phyloP scores from a whole-genome alignment of 30 jellyfish, hydroid and myxozoan genomes.

The Turritopsis rubra region DNA sequence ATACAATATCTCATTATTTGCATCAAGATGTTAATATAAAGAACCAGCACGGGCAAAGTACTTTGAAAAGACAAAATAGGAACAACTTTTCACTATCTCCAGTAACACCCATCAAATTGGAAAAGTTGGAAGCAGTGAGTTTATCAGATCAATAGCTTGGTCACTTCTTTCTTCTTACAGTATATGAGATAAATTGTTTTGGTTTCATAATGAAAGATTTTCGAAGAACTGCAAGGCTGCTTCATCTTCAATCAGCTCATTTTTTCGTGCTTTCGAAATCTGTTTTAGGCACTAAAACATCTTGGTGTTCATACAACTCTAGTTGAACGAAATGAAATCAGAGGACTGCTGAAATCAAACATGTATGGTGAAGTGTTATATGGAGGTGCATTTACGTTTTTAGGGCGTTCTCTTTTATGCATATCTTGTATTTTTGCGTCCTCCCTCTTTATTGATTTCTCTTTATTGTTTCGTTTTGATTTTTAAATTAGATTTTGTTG shows the following conservation, averaged over 20 bases:
- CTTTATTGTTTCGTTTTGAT: neutral
- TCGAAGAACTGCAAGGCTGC: neutral
- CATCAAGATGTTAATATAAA: slow-evolving; percentile 46
- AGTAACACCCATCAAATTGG: slow-evolving; percentile 50
- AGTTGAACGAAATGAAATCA: slow-evolving; percentile 36
- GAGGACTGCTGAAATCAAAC: slow-evolving; percentile 30
- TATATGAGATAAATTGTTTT: neutral
- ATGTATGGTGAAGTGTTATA: slow-evolving; percentile 44
- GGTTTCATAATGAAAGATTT: neutral
- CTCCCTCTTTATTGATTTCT: neutral
- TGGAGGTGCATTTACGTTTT: slow-evolving; percentile 50
- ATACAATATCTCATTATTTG: slow-evolving; percentile 55
- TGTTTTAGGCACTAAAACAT: slow-evolving; percentile 51
- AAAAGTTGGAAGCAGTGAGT: slow-evolving; percentile 72
- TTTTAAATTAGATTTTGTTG: slow-evolving; percentile 47
- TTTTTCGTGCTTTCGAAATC: neutral
- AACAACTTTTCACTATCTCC: slow-evolving; percentile 61
- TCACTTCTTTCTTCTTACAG: too few species aligned
- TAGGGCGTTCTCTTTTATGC: neutral
- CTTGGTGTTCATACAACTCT: slow-evolving; percentile 54
- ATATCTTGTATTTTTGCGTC: neutral
- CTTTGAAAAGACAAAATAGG: slow-evolving; percentile 32
- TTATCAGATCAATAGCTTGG: neutral
- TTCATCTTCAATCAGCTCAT: neutral
- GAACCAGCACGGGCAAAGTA: neutral